Evolutionary conservation across 1,140 invertebrate genomes (phyloP).

Genomic region (Drosophila yakuba): DNA sequence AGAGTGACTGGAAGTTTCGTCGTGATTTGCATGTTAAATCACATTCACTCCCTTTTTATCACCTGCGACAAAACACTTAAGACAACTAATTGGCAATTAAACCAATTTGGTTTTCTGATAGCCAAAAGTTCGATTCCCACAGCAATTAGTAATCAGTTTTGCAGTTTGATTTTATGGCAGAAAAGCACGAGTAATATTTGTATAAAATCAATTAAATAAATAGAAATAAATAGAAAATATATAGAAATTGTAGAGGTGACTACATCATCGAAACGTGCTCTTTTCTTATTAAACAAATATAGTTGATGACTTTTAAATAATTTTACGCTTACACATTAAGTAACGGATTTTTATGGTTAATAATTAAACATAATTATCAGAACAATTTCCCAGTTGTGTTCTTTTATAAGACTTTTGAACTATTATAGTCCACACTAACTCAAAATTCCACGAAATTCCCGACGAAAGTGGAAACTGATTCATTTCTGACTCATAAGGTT

Average conservation of each 20-base stretch:
- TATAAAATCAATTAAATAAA: neutral
- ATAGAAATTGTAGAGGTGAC: neutral
- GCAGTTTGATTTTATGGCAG: constrained; percentile 4
- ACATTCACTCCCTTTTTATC: constrained; percentile 26
- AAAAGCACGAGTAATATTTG: constrained; percentile 4
- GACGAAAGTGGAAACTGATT: too few species aligned
- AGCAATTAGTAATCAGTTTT: constrained; percentile 31
- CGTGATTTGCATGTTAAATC: constrained; percentile 22
- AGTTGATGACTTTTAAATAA: neutral
- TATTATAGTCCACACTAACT: too few species aligned
- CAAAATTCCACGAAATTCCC: too few species aligned
- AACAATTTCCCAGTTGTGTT: neutral
- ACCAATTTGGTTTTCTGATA: constrained; percentile 13
- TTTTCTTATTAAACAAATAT: neutral
- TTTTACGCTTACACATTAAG: neutral
- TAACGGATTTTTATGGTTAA: too few species aligned
- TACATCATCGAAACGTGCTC: neutral
- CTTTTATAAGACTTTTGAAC: neutral
- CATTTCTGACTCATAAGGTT: too few species aligned
- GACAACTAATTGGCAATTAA: constrained; percentile 14
- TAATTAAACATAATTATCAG: too few species aligned
- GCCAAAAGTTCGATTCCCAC: constrained; percentile 4
- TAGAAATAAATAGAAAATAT: too few species aligned
- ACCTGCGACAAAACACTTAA: neutral
- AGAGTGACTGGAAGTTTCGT: constrained; percentile 4